A percentile compares a stretch with the other conserved stretches of the same genome.
phyloP scores from a whole-genome alignment of 2,113 vertebrate genomes.

The Elachura formosa region DNA sequence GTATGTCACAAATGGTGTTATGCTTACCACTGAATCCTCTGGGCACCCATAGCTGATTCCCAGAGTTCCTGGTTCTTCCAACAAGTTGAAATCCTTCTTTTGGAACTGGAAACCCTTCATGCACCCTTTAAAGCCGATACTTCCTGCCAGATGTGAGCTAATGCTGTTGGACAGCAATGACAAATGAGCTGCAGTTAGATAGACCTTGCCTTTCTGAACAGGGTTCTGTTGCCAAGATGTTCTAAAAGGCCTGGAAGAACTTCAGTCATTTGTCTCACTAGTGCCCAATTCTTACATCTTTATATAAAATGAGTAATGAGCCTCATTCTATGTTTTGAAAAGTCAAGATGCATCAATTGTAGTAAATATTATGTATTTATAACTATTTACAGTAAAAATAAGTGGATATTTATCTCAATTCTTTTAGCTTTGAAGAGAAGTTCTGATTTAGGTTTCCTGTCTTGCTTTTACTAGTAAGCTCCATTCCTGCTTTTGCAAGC shows the following conservation, averaged over 20 bases:
- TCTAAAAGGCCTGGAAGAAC: neutral
- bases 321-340: neutral
- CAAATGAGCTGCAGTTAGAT: conserved; percentile 3
- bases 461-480: neutral
- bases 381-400: neutral
- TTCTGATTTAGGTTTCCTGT: neutral
- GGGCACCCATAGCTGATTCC: conserved; percentile 95
- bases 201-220: neutral
- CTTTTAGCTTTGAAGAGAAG: neutral
- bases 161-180: conserved; percentile 41
- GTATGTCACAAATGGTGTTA: neutral
- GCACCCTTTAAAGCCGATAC: conserved; percentile 84
- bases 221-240: neutral
- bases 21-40: conserved; percentile 92
- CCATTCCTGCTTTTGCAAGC: neutral
- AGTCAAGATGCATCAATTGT: neutral
- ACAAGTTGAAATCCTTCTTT: conserved; percentile 94
- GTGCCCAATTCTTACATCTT: neutral
- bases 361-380: neutral
- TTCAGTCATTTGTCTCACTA: neutral
- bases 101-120: conserved; percentile 98
- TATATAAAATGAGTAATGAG: neutral
- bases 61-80: conserved; percentile 91
- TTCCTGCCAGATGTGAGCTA: conserved; percentile 79
- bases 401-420: neutral